Evolutionary conservation across 2,113 vertebrate genomes (phyloP), one percentile per base, ranked within the genome.

Genomic region (Buteo buteo): DNA sequence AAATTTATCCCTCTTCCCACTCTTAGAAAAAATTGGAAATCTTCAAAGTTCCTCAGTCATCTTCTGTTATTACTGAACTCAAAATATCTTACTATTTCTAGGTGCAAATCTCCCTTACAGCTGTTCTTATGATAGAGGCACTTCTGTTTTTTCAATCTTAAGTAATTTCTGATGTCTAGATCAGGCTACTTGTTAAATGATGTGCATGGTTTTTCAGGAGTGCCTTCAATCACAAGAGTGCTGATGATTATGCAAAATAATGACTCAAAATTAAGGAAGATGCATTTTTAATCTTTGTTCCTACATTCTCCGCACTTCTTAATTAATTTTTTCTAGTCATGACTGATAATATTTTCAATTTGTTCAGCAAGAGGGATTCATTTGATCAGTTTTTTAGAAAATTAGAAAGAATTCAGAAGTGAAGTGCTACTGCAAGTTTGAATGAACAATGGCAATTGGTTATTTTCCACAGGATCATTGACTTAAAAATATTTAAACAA

Each of bases 341-440:
- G 88, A 97, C 66, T 96, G 96, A 90, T 96, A 97, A 97, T 97
- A 96, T 95, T 96, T 98, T 97, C 94, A 91, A 94, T 96, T 94
- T 97, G 62, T 97, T 97, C 94, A 96, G 82, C 76, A 95, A 93
- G 65, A 97, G 34, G n/a, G 64, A 92, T 95, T 94, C 13, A 91
- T 97, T 93, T 96, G 20, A 97, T 97, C 95, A 93, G 73, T 95
- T 97, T 97, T 92, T 96, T 83, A 82, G 81, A 96, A 98, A 97
- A 97, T 96, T 91, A 94, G 50, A 94, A 91, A 72, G 57, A 88
- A 95, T 93, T 95, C 73, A 82, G 50, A 69, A 96, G 28, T 94
- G 50, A 94, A 96, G 42, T 80, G 54, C 25, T 86, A 71, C 32
- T 84, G 66, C 54, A 92, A 88, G n/a, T 95, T 80, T 94, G 89